Conservation (phyloP, 2,113 vertebrate genomes). For the Copsychus sechellarum region DNA sequence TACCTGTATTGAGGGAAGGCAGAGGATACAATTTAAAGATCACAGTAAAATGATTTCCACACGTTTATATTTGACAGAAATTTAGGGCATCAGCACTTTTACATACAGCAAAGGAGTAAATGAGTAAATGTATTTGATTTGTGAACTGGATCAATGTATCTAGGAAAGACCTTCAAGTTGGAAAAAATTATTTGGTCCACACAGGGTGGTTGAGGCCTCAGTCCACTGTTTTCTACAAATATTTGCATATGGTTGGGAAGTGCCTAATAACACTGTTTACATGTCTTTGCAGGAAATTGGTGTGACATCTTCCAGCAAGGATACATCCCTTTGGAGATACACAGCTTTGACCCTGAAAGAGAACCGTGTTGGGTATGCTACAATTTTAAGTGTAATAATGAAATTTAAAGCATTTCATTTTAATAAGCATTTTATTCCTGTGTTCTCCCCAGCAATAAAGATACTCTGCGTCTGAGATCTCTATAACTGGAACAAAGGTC, state of each 20-base stretch:
- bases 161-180: neutral
- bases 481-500: neutral
- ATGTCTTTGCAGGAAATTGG: neutral
- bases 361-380: neutral
- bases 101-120: neutral
- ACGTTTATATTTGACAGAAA: neutral
- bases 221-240: no score
- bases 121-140: neutral
- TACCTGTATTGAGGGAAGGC: neutral
- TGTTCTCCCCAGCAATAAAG: neutral
- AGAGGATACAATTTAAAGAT: neutral
- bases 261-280: no score
- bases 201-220: neutral
- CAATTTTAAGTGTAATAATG: neutral
- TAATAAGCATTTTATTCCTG: neutral
- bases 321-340: neutral
- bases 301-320: neutral
- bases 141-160: neutral
- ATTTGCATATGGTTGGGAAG: no score
- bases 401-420: neutral
- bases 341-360: neutral
- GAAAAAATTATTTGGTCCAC: neutral
- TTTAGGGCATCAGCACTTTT: neutral
- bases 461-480: neutral
- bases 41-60: neutral